These are phyloP conservation scores for Hoplostethus mediterraneus DNA, from an alignment of 2,797 vertebrate genomes.

Conservation along the genomic window DNA sequence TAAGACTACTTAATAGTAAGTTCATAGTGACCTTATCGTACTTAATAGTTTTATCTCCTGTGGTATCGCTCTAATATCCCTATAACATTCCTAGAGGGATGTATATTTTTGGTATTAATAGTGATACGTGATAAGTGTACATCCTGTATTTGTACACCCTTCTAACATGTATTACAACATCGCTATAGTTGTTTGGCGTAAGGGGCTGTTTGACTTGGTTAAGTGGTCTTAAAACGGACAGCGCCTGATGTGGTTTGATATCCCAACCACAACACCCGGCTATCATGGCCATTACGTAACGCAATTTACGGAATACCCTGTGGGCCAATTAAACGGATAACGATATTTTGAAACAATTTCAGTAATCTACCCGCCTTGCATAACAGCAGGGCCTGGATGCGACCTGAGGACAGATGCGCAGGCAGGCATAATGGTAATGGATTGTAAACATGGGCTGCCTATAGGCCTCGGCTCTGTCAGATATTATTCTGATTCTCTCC, in stretches of 20 bases:
- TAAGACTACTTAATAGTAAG: slow-evolving; percentile 25
- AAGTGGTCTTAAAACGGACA: slow-evolving; percentile 54
- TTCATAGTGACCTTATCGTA: slow-evolving; percentile 65
- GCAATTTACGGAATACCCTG: slow-evolving; percentile 66
- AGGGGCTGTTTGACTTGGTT: slow-evolving; percentile 22
- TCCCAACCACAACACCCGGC: slow-evolving; percentile 44
- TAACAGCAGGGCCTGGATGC: slow-evolving; percentile 61
- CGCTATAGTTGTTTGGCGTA: neutral
- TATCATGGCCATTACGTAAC: slow-evolving; percentile 71
- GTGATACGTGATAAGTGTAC: too few species aligned
- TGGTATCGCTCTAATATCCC: too few species aligned
- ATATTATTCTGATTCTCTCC: slow-evolving; percentile 75
- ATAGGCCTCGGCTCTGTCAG: slow-evolving; percentile 72
- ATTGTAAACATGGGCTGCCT: slow-evolving; percentile 71
- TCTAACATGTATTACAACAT: too few species aligned
- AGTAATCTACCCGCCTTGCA: slow-evolving; percentile 61
- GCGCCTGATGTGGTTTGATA: slow-evolving; percentile 12
- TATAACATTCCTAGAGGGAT: too few species aligned
- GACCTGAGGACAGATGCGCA: slow-evolving; percentile 64
- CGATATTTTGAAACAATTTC: slow-evolving; percentile 57
- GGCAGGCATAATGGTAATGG: slow-evolving; percentile 54
- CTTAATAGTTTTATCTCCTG: slow-evolving; percentile 54
- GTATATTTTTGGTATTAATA: too few species aligned
- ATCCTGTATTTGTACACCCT: too few species aligned
- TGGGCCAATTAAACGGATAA: slow-evolving; percentile 70